Conservation (phyloP, 2,888 invertebrate genomes). For the Mythimna albipuncta region DNA sequence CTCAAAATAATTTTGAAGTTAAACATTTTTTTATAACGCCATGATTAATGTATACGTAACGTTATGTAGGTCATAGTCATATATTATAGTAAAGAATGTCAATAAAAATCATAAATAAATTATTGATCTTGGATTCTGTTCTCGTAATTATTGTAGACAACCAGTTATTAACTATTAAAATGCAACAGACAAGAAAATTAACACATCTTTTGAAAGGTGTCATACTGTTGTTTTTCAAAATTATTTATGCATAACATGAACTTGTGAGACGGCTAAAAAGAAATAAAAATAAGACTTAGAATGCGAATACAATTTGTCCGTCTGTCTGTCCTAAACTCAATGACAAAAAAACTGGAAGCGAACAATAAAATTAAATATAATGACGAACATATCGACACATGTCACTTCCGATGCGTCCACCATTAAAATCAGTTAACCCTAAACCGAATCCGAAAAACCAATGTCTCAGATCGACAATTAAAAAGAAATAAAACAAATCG, state of each 20-base stretch:
- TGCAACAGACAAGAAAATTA: conserved; percentile 3
- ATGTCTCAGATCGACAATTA: conserved; percentile 83
- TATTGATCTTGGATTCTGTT: neutral
- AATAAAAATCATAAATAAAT: neutral
- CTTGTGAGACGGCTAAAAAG: neutral
- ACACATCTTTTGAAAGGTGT: conserved; percentile 22
- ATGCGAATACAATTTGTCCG: conserved; percentile 42
- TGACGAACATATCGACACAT: conserved; percentile 86
- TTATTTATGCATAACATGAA: conserved; percentile 26
- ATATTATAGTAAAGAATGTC: too few relatives aligned
- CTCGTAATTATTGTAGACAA: neutral
- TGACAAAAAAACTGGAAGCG: conserved; percentile 56
- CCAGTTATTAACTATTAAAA: conserved; percentile 5
- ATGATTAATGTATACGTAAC: too few relatives aligned
- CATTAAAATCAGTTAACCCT: conserved; percentile 85
- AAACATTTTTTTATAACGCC: too few relatives aligned
- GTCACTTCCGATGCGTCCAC: conserved; percentile 86
- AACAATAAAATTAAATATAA: conserved; percentile 85
- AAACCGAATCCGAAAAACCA: conserved; percentile 70
- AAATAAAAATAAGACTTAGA: conserved; percentile 17
- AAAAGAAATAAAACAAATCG: conserved; percentile 91
- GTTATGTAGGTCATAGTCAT: too few relatives aligned
- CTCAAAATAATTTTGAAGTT: too few relatives aligned
- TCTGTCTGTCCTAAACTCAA: conserved; percentile 26
- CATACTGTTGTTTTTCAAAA: neutral